phyloP scores from a whole-genome alignment of 2,888 invertebrate genomes.

The Agrotis ipsilon region DNA sequence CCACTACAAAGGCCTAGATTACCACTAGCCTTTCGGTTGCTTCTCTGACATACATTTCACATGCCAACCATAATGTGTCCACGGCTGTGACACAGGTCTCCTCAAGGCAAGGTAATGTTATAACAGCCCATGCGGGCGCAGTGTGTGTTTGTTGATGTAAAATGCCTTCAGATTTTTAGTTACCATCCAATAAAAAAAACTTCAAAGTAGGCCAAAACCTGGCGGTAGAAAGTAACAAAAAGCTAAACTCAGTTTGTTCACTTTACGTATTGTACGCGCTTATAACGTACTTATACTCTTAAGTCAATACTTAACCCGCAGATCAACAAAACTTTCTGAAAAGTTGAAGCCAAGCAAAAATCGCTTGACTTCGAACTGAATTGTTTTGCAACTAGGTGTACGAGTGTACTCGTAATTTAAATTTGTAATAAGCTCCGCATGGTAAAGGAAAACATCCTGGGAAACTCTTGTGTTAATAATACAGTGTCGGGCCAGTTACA shows the following conservation, averaged over 20 bases:
- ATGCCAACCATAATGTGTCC: too few species aligned
- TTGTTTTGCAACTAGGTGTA: slow-evolving; percentile 45
- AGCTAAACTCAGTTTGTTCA: not conserved
- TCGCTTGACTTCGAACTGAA: slow-evolving; percentile 37
- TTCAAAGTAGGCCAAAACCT: too few species aligned
- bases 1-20: too few species aligned
- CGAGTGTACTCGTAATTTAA: slow-evolving; percentile 45
- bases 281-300: too few species aligned
- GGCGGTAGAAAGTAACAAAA: not conserved
- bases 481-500: slow-evolving; percentile 20
- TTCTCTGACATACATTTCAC: too few species aligned
- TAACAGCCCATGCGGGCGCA: too few species aligned
- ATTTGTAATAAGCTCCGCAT: slow-evolving; percentile 58
- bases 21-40: too few species aligned
- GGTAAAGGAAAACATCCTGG: slow-evolving; percentile 40
- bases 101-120: too few species aligned
- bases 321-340: slow-evolving; percentile 33
- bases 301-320: slow-evolving; percentile 6
- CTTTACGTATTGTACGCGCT: not conserved
- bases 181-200: too few species aligned
- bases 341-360: slow-evolving; percentile 37
- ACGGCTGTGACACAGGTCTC: too few species aligned
- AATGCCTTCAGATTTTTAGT: too few species aligned
- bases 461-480: slow-evolving; percentile 48
- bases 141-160: too few species aligned